Conservation (phyloP, 2,888 invertebrate species). For the Cantharis flavilabris region DNA sequence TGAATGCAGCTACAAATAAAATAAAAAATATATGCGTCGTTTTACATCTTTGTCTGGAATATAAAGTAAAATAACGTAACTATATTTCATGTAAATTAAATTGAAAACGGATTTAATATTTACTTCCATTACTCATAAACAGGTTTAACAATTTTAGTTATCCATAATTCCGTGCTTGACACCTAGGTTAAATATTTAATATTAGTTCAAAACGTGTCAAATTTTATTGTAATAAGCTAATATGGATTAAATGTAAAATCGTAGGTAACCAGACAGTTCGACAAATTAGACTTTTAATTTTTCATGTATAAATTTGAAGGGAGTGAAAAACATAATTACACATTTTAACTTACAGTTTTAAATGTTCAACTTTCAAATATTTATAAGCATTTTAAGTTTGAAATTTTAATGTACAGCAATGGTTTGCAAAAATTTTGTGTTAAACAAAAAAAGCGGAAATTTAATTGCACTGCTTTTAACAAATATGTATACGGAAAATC, state of each 20-base stretch:
- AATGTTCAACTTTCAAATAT: background rate
- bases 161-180: constrained; percentile 37
- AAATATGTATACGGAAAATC: background rate
- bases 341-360: background rate
- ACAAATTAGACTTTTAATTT: background rate
- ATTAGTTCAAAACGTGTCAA: constrained; percentile 33
- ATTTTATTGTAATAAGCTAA: constrained; percentile 15
- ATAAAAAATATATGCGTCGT: constrained; percentile 14
- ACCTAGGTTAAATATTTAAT: constrained; percentile 36
- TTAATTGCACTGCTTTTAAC: background rate
- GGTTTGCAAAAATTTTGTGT: background rate
- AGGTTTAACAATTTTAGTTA: constrained; percentile 42
- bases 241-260: background rate
- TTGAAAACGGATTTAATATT: constrained; percentile 37
- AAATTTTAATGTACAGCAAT: background rate
- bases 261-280: background rate
- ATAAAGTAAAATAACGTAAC: constrained; percentile 12
- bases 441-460: background rate
- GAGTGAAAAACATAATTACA: background rate
- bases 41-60: constrained; percentile 5
- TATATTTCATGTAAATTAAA: constrained; percentile 35
- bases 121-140: constrained; percentile 43
- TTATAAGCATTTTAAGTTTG: background rate
- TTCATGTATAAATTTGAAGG: background rate
- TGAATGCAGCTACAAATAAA: constrained; percentile 17